Evolutionary conservation across 2,113 vertebrate genomes (phyloP).

Genomic region (Microtus ochrogaster): DNA sequence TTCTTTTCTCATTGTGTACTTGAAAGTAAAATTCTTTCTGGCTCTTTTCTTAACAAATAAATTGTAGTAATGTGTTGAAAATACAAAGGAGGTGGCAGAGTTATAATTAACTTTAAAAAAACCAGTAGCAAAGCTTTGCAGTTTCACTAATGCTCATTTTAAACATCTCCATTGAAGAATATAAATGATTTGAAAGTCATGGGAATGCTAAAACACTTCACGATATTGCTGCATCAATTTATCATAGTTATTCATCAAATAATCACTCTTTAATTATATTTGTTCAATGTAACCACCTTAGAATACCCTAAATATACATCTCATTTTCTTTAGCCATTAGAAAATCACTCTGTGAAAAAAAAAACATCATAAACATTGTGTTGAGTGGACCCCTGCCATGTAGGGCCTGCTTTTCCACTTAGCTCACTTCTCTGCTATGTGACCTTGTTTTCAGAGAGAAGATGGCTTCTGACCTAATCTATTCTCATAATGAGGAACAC

Average conservation of each 20-base stretch:
- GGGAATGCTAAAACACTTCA: neutral
- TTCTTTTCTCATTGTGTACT: slow-evolving; percentile 60
- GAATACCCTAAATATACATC: neutral
- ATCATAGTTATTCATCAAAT: slow-evolving; percentile 57
- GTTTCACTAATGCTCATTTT: slow-evolving; percentile 72
- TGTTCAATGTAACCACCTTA: neutral
- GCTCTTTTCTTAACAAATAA: slow-evolving; percentile 47
- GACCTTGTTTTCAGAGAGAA: slow-evolving; percentile 3
- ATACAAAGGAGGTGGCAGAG: neutral
- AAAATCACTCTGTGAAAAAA: slow-evolving; percentile 25
- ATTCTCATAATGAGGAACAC: neutral
- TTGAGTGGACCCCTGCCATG: neutral
- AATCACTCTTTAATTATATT: slow-evolving; percentile 43
- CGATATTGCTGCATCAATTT: neutral
- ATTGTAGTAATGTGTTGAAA: slow-evolving; percentile 61
- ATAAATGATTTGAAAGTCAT: slow-evolving; percentile 56
- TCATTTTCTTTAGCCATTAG: neutral
- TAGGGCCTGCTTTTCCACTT: neutral
- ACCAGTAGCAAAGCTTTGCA: neutral
- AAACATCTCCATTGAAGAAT: slow-evolving; percentile 49
- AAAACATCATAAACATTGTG: neutral
- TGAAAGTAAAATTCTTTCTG: slow-evolving; percentile 50
- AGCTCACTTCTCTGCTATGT: neutral
- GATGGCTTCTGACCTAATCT: neutral
- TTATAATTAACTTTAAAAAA: slow-evolving; percentile 70